These are phyloP conservation scores for Sebastes steindachneri DNA, from an alignment of 2,797 vertebrate species.

Conservation along the genomic window DNA sequence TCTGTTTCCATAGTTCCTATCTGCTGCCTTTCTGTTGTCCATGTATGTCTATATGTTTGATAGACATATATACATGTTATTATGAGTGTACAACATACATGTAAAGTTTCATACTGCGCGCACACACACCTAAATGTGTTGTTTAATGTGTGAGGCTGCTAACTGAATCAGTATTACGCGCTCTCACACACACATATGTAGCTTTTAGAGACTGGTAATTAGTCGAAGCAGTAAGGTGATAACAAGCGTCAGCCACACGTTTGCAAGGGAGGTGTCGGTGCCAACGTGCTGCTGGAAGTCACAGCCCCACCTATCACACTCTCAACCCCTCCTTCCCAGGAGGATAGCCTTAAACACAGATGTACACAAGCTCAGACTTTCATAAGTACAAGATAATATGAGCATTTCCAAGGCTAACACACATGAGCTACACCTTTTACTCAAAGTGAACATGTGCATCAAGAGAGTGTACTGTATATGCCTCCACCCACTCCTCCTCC, in stretches of 20 bases:
- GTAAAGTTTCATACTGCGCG: slow-evolving; percentile 8
- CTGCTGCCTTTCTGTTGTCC: background rate
- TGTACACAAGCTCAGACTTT: background rate
- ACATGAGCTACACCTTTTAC: background rate
- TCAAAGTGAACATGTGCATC: slow-evolving; percentile 14
- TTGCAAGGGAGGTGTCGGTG: slow-evolving; percentile 66
- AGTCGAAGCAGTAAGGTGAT: slow-evolving; percentile 76
- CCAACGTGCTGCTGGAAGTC: slow-evolving; percentile 62
- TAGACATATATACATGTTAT: background rate
- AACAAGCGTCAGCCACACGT: slow-evolving; percentile 79
- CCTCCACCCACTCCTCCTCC: slow-evolving; percentile 45
- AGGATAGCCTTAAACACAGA: background rate
- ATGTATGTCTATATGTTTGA: background rate
- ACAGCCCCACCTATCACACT: slow-evolving; percentile 46
- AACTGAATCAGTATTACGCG: slow-evolving; percentile 28
- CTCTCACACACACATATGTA: background rate
- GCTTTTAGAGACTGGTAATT: slow-evolving; percentile 71
- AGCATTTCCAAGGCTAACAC: background rate
- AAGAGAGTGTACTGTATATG: background rate
- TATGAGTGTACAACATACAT: background rate
- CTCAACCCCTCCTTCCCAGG: background rate
- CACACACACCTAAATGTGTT: slow-evolving; percentile 48
- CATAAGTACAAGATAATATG: background rate
- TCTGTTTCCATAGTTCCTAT: background rate
- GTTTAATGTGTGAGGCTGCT: slow-evolving; percentile 48